Percentiles rank a stretch among this genome's conserved stretches.
Conservation (phyloP, 1,140 invertebrate genomes). For the Drosophila pandora region DNA sequence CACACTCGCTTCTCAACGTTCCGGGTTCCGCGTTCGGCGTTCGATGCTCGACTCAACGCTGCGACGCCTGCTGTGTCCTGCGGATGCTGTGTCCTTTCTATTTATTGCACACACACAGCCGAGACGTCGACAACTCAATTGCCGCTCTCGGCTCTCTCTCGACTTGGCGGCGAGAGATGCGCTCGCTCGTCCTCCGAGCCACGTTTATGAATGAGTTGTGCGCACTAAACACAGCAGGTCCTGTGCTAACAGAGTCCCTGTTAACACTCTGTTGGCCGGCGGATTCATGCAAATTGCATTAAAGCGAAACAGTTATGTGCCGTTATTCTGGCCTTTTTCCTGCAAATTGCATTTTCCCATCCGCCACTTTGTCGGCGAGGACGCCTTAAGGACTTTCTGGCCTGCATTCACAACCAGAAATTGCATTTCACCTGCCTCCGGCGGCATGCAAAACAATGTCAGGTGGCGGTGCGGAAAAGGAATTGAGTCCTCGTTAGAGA, state of each 20-base stretch:
- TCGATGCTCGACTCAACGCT: constrained; percentile 17
- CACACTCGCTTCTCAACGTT: constrained; percentile 6
- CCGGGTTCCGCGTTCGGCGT: neutral
- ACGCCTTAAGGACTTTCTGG: constrained; percentile 8
- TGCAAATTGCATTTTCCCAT: constrained; percentile 30
- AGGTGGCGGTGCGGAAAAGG: constrained; percentile 8
- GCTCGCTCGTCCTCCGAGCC: constrained; percentile 28
- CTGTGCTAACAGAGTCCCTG: constrained; percentile 43
- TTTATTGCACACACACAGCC: constrained; percentile 54
- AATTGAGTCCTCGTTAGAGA: neutral
- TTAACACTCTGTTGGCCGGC: constrained; percentile 35
- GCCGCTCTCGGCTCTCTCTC: constrained; percentile 21
- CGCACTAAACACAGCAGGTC: constrained; percentile 49
- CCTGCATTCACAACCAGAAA: constrained; percentile 31
- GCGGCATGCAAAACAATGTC: constrained; percentile 26
- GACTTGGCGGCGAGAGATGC: neutral
- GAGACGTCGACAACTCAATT: constrained; percentile 51
- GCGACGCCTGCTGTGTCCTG: constrained; percentile 60
- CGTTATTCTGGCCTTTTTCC: constrained; percentile 31
- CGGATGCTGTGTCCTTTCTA: constrained; percentile 59
- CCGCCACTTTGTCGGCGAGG: constrained; percentile 28
- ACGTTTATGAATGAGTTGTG: constrained; percentile 63
- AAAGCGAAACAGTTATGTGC: constrained; percentile 60
- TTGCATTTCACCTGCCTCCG: constrained; percentile 6
- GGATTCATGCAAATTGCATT: constrained; percentile 63